These are phyloP conservation scores for Acanthoscelides obtectus DNA, from an alignment of 2,888 invertebrate genomes.

Conservation along the genomic window DNA sequence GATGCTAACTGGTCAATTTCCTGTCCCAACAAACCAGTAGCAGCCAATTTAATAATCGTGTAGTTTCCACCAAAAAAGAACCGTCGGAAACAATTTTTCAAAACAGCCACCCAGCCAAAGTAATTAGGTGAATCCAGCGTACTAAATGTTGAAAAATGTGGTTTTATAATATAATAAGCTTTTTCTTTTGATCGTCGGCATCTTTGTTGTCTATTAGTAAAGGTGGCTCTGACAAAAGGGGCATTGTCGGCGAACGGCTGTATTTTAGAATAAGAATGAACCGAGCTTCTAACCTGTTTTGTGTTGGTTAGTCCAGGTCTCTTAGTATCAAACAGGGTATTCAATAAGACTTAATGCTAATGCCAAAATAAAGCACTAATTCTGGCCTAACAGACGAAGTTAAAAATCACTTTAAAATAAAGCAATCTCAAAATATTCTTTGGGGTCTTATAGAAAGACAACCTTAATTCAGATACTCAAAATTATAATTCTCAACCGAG, in stretches of 20 bases:
- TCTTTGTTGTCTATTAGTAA: not conserved
- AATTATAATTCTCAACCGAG: too few relatives aligned
- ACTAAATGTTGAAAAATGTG: constrained; percentile 3
- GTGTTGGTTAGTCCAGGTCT: not conserved
- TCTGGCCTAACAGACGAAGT: too few relatives aligned
- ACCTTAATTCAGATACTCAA: too few relatives aligned
- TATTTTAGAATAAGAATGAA: not conserved
- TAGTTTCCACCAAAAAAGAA: not conserved
- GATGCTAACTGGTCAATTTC: not conserved
- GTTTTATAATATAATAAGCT: constrained; percentile 1
- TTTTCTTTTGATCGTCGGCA: not conserved
- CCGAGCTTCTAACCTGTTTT: not conserved
- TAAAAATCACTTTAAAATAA: too few relatives aligned
- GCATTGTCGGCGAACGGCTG: not conserved
- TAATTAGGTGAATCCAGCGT: constrained; percentile 1
- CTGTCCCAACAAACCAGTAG: not conserved
- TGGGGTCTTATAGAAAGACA: too few relatives aligned
- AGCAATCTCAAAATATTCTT: too few relatives aligned
- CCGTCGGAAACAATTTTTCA: constrained; percentile 2
- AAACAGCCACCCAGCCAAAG: not conserved
- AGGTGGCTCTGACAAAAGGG: not conserved
- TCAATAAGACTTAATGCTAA: too few relatives aligned
- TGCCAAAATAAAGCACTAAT: too few relatives aligned
- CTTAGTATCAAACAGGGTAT: too few relatives aligned
- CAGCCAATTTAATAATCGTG: not conserved